Evolutionary conservation across 2,888 invertebrate genomes (phyloP).

Genomic region (Epinotia demarniana): DNA sequence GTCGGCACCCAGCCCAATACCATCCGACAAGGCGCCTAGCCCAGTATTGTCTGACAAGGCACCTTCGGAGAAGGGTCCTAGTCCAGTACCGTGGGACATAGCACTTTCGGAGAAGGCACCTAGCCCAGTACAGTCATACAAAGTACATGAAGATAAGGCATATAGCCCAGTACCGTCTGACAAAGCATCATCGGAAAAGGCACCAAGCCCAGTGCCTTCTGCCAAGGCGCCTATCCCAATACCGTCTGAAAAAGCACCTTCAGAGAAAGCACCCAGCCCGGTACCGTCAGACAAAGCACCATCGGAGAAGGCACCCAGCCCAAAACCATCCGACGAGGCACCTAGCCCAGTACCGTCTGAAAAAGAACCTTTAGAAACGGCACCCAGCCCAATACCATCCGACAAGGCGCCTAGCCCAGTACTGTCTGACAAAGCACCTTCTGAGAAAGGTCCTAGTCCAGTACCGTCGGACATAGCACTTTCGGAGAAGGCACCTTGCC

Average conservation of each 20-base stretch:
- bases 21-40: background rate
- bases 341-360: background rate
- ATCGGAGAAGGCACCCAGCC: background rate
- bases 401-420: too few relatives aligned
- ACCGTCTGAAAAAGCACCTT: slow-evolving; percentile 5
- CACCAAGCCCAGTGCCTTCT: slow-evolving; percentile 6
- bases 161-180: background rate
- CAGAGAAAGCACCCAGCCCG: slow-evolving; percentile 2
- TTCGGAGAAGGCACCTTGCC: background rate
- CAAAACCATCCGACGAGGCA: too few relatives aligned
- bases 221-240: background rate
- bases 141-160: background rate
- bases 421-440: background rate
- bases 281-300: background rate
- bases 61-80: too few relatives aligned
- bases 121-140: slow-evolving; percentile 8
- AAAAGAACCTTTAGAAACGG: too few relatives aligned
- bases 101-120: slow-evolving; percentile 6
- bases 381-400: too few relatives aligned
- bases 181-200: background rate
- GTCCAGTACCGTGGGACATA: too few relatives aligned
- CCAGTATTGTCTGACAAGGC: background rate
- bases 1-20: slow-evolving; percentile 16
- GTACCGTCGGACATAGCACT: background rate
- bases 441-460: slow-evolving; percentile 16